Evolutionary conservation across 2,113 vertebrate species (phyloP), one percentile per base, ranked within the genome.

Genomic region (Calyptommatus sinebrachiatus): DNA sequence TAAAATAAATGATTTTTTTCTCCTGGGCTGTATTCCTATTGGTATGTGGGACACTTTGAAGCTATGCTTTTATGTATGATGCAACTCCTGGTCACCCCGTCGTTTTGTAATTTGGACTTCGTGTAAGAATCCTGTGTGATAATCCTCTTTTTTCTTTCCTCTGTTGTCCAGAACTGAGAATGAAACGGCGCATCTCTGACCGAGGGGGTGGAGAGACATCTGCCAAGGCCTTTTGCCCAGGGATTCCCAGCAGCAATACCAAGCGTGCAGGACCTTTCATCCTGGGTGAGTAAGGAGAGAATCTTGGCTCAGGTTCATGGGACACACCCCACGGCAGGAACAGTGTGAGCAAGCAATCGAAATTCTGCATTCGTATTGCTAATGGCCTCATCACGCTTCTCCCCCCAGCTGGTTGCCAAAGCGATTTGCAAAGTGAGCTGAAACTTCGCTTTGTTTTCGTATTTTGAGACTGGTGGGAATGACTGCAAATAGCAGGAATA

Each of bases 241-340:
- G 97, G 72, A 98, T 99, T 90, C 96, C 98, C 7, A 97, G 98
- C 92, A 98, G 91, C 76, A 99, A 97, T 74, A 96, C 97, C 83
- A 99, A 99, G 93, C 95, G 98, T 95, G 98, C 97, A 0, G 98
- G 98, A 26, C 98, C 98, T 0, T 99, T 99, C 89, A 96, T 99
- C 83, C 95, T 99, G 1, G 98, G 98, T 99, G 94, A 95, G 94
- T 78, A 72, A 69, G 73, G 48, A 78, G 3, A 70, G 62, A 7
- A 65, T 46, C 22, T 65, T 50, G 53, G 16, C 53, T 18, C 3
- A 16, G 53, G 53, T 4, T 57, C 28, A 21, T 45, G 11, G 73
- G 28, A 35, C 5, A 75, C 71, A 41, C 8, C 4, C 29, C 7
- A 68, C 9, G 1, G 71, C 48, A 57, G 50, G 50, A 57, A 4